Conservation (phyloP, 2,797 vertebrate species). For the Clarias fuscus region DNA sequence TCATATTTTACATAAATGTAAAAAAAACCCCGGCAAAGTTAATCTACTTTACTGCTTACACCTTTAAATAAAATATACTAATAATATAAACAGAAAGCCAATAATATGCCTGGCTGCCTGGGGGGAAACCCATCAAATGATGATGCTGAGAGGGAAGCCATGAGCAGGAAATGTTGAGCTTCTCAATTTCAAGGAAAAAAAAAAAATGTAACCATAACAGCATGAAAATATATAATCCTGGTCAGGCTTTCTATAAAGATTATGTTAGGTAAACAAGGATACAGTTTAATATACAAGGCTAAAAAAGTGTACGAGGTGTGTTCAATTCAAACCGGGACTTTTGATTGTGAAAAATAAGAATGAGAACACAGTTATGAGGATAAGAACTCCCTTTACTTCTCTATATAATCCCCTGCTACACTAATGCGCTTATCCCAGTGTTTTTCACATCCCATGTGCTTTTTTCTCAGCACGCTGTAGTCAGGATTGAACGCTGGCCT, state of each 20-base stretch:
- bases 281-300: background rate
- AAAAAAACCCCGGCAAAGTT: background rate
- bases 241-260: background rate
- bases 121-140: background rate
- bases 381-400: no score
- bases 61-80: no score
- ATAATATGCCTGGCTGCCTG: background rate
- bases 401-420: no score
- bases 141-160: background rate
- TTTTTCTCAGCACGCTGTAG: no score
- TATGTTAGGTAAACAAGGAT: background rate
- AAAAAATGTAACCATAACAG: background rate
- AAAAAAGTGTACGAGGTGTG: background rate
- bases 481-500: no score
- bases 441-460: no score
- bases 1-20: background rate
- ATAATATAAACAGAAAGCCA: background rate
- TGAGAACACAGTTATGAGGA: no score
- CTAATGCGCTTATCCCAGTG: no score
- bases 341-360: no score
- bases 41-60: constrained; percentile 4
- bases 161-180: background rate
- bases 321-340: no score
- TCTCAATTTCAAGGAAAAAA: background rate
- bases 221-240: background rate